These are phyloP conservation scores for Phyllostomus hastatus DNA, from an alignment of 2,113 vertebrate species.

Conservation along the genomic window DNA sequence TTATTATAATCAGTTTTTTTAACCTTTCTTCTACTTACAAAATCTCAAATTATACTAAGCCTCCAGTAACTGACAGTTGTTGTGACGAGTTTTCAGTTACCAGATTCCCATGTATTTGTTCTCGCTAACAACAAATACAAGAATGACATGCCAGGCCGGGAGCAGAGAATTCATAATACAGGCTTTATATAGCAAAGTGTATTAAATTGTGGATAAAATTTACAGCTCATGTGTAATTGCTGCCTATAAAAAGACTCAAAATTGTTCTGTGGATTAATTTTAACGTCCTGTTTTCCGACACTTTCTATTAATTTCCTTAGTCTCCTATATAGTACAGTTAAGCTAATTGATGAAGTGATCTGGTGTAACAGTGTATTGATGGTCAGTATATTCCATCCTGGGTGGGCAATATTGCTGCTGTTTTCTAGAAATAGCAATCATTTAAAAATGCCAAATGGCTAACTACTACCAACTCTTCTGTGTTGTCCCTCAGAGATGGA, in stretches of 20 bases:
- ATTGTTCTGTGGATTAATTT: slow-evolving; percentile 71
- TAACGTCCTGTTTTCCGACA: slow-evolving; percentile 74
- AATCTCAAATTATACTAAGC: slow-evolving; percentile 63
- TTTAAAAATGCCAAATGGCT: slow-evolving; percentile 74
- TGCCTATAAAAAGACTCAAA: slow-evolving; percentile 74
- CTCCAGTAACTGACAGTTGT: slow-evolving; percentile 66
- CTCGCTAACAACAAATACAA: slow-evolving; percentile 66
- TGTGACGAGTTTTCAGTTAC: slow-evolving; percentile 45
- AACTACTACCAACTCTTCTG: slow-evolving; percentile 74
- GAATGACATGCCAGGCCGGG: slow-evolving; percentile 73
- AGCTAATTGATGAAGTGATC: slow-evolving; percentile 78
- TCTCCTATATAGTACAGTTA: slow-evolving; percentile 85
- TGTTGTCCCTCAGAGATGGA: slow-evolving; percentile 77
- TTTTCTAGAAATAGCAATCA: slow-evolving; percentile 75
- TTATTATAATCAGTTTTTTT: slow-evolving; percentile 36
- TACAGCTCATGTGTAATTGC: slow-evolving; percentile 82
- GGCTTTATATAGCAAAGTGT: slow-evolving; percentile 77
- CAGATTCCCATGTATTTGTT: slow-evolving; percentile 55
- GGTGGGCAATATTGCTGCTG: slow-evolving; percentile 71
- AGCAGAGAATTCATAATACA: slow-evolving; percentile 76
- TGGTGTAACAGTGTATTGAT: slow-evolving; percentile 77
- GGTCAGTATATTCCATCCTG: slow-evolving; percentile 73
- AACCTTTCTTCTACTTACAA: not conserved
- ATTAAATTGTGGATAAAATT: slow-evolving; percentile 78
- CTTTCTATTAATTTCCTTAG: slow-evolving; percentile 84